Base-by-base conservation (phyloP, 2,113 vertebrate species). In the Aix galericulata region DNA sequence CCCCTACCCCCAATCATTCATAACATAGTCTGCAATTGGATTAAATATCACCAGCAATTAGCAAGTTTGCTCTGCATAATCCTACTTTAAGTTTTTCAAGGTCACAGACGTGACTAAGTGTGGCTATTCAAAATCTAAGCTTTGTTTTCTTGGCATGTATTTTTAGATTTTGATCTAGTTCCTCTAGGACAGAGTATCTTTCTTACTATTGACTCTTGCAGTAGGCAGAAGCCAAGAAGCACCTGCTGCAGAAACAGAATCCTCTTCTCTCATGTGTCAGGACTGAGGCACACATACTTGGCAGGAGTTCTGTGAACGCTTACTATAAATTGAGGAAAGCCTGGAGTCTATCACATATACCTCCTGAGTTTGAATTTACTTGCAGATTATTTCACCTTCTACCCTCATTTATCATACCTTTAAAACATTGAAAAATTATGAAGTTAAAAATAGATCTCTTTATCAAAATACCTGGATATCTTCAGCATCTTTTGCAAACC, bases 191-290 rank as follows among this genome's bases (percentile, higher is more conserved):
- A 82, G 62, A 46, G 16, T 22, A 2, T 66, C 56, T 88, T 86
- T 62, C 16, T 59, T 69, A 84, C 55, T 59, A 58, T 8, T 38
- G 31, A 48, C 56, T 62, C 27, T 80, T 68, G 34, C 0, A 83
- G 59, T 5, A 88, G 34, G 59, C 27, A 75, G 73, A 72, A 92
- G 72, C 16, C 71, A 76, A 89, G 88, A 63, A 82, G 31, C 20
- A 83, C 56, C 58, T 74, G 64, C 71, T 82, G 69, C 81, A 93
- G 91, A 94, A 95, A 93, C 46, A 90, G 68, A 96, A 93, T 66
- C 38, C 26, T 86, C 76, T 50, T 69, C 86, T 78, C 53, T 38
- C 77, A 44, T 0, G 0, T 36, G 32, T 32, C 68, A 67, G 58
- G 29, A 72, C 48, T 34, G 11, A 17, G 25, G 26, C 34, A 64